Base-by-base conservation (phyloP, 92 coral and sea anemone species). In the Phenganax subtilis region DNA sequence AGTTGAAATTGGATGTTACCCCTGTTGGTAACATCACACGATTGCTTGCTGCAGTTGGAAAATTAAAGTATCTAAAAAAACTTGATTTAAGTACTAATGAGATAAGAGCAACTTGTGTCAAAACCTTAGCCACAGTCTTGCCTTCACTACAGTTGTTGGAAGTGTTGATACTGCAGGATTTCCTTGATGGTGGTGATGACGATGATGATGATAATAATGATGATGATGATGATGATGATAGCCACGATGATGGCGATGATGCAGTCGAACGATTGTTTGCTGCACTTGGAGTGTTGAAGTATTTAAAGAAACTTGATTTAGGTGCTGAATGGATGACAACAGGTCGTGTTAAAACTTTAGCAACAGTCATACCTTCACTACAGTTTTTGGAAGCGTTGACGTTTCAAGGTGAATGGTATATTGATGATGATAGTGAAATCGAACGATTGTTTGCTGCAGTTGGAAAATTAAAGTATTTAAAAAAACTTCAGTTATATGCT, bases 71-170 rank as follows among this genome's bases (percentile, higher is more conserved):
- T 62, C 27, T 62, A n/a, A 62, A 25, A 37, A 12, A 6, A 62
- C 69, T 62, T n/a, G 3, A n/a, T 62, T 37, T 62, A 20, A 20
- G 25, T 20, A 20, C 25, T 20, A 20, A 20, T 20, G 25, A 20
- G 25, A 20, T 20, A 20, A 20, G 25, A 20, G 25, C 25, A 20
- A 20, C 25, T 20, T 20, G 63, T 17, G 65, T 6, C 15, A 20
- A 17, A 56, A 52, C 51, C 56, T 75, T 75, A 75, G 80, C 64
- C 56, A 9, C 30, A 9, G 65, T 54, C 44, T 75, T 75, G 29
- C 65, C 51, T 54, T 75, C 80, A 56, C 65, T 75, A 25, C 63
- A 55, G 63, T 75, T 75, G 65, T 56, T 75, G 80, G 80, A 75
- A 75, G 55, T 54, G n/a, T 64, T 75, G 25, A 51, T 9, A 11